Conservation (phyloP, 2,888 invertebrate species). For the Dynastes hyllus region DNA sequence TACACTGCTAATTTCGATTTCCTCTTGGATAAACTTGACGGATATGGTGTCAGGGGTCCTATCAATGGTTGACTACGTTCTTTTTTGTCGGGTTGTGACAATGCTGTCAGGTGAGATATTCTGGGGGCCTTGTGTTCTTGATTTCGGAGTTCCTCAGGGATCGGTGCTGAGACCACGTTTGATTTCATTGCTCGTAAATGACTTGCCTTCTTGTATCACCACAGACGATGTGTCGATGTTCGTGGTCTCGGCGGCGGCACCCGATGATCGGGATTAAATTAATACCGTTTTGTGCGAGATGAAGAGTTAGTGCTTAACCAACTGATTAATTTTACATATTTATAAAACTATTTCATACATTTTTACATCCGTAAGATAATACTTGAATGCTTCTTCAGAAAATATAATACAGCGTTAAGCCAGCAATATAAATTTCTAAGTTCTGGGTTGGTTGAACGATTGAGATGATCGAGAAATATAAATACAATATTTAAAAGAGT, state of each 20-base stretch:
- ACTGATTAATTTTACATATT: not conserved
- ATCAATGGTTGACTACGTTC: not conserved
- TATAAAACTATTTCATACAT: not conserved
- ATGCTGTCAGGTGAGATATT: not conserved
- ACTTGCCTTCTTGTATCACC: not conserved
- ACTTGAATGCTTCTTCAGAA: not conserved
- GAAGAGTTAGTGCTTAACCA: not conserved
- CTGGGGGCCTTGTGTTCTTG: not conserved
- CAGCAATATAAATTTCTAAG: too few species aligned
- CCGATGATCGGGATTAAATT: not conserved
- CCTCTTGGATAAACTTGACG: not conserved
- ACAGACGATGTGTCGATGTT: not conserved
- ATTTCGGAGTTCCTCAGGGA: not conserved
- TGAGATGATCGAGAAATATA: too few species aligned
- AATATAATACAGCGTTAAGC: not conserved
- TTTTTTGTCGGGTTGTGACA: not conserved
- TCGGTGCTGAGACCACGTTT: not conserved
- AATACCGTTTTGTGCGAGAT: not conserved
- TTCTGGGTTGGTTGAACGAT: too few species aligned
- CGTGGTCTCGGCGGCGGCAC: not conserved
- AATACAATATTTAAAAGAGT: not conserved
- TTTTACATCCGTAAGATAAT: not conserved
- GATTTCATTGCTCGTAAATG: not conserved
- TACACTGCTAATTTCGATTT: not conserved
- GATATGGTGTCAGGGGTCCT: not conserved